These are phyloP conservation scores for Heterocephalus glaber DNA, from an alignment of 2,113 vertebrate genomes.

Conservation along the genomic window DNA sequence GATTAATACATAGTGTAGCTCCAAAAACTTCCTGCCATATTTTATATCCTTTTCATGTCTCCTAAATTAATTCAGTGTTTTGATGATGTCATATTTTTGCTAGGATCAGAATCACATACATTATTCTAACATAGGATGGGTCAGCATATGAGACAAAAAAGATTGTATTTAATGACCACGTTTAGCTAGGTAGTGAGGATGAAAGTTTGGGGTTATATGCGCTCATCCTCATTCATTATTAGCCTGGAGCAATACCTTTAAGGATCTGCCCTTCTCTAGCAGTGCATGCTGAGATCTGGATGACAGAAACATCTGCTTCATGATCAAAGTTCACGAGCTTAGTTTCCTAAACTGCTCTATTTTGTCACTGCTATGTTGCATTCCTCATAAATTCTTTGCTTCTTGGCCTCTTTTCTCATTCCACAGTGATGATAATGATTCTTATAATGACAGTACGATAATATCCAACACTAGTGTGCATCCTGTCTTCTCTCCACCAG, in stretches of 20 bases:
- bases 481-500: neutral
- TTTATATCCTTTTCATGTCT: neutral
- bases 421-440: neutral
- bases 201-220: neutral
- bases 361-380: neutral
- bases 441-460: neutral
- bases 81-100: neutral
- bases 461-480: neutral
- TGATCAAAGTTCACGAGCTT: neutral
- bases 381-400: neutral
- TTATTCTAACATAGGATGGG: neutral
- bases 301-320: neutral
- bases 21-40: neutral
- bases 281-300: neutral
- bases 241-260: neutral
- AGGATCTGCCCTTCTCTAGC: neutral
- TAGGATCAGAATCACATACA: neutral
- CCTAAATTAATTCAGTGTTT: neutral
- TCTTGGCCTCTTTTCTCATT: neutral
- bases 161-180: neutral
- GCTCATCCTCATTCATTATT: neutral
- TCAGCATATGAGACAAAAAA: neutral
- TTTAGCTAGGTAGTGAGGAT: neutral
- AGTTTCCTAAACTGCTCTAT: neutral
- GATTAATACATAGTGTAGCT: neutral